These are phyloP conservation scores for Myocastor coypus DNA, from an alignment of 2,113 vertebrate species.

Conservation along the genomic window DNA sequence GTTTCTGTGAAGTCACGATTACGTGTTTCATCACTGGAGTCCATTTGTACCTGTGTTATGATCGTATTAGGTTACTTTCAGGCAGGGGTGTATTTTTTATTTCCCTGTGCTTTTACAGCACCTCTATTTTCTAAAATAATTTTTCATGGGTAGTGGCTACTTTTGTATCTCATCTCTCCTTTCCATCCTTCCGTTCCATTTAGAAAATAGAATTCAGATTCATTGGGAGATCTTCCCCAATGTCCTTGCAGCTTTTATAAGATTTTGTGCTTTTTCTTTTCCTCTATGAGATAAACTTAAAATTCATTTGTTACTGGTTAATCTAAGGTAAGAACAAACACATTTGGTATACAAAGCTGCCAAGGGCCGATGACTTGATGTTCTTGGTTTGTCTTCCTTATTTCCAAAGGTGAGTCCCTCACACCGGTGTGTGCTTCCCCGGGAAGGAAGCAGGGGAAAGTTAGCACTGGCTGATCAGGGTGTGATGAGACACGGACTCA, in stretches of 20 bases:
- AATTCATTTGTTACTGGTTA: neutral
- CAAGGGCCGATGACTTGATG: neutral
- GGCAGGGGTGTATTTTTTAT: neutral
- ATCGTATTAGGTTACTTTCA: neutral
- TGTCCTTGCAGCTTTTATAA: neutral
- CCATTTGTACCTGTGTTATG: neutral
- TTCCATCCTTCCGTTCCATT: neutral
- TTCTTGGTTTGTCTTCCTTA: neutral
- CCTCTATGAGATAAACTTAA: neutral
- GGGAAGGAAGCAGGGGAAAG: neutral
- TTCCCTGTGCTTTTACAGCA: neutral
- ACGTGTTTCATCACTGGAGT: neutral
- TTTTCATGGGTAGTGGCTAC: conserved; percentile 1
- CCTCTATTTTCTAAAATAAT: conserved; percentile 8
- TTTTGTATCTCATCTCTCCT: neutral
- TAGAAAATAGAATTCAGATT: conserved; percentile 37
- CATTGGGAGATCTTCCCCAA: neutral
- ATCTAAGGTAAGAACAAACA: neutral
- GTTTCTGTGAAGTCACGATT: neutral
- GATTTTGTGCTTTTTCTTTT: neutral
- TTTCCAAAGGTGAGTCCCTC: neutral
- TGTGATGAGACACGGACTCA: neutral
- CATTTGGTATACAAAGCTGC: neutral
- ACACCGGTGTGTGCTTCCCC: neutral
- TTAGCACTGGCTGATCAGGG: neutral